These are phyloP conservation scores for Patella caerulea DNA, from an alignment of 2,888 invertebrate genomes.

Conservation along the genomic window DNA sequence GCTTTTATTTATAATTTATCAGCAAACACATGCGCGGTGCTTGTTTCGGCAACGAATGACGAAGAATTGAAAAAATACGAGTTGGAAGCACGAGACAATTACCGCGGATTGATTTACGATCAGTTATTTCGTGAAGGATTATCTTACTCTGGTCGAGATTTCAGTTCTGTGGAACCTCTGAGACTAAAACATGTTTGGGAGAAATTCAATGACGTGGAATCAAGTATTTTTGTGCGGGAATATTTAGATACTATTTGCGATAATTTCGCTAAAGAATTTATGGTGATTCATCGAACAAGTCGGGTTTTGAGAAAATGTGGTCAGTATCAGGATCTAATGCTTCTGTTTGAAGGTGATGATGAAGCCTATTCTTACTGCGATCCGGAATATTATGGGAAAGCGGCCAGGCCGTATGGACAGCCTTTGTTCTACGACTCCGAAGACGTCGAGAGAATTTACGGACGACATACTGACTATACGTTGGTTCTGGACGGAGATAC, in stretches of 20 bases:
- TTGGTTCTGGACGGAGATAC: slow-evolving; percentile 63
- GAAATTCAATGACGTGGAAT: slow-evolving; percentile 48
- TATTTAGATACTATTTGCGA: slow-evolving; percentile 59
- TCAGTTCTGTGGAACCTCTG: slow-evolving; percentile 46
- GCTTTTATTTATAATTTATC: slow-evolving; percentile 61
- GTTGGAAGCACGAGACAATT: slow-evolving; percentile 52
- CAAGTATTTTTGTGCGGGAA: slow-evolving; percentile 51
- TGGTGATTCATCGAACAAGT: slow-evolving; percentile 60
- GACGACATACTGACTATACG: slow-evolving; percentile 60
- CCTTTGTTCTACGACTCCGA: slow-evolving; percentile 57
- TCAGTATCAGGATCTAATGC: slow-evolving; percentile 65
- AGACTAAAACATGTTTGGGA: slow-evolving; percentile 56
- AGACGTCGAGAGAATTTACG: slow-evolving; percentile 59
- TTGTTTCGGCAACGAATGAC: slow-evolving; percentile 59
- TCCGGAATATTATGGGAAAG: slow-evolving; percentile 48
- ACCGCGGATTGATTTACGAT: slow-evolving; percentile 54
- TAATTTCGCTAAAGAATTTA: slow-evolving; percentile 58
- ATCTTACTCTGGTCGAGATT: slow-evolving; percentile 49
- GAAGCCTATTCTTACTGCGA: slow-evolving; percentile 60
- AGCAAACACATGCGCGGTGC: slow-evolving; percentile 54
- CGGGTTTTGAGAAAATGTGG: slow-evolving; percentile 62
- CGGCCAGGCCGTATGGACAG: slow-evolving; percentile 51
- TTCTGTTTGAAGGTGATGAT: slow-evolving; percentile 58
- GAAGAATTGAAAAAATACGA: slow-evolving; percentile 53
- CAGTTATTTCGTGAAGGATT: slow-evolving; percentile 56